Percentiles rank a stretch among this genome's conserved stretches.
These are phyloP conservation scores for Nymphalis urticae DNA, from an alignment of 2,888 invertebrate genomes.

Conservation along the genomic window DNA sequence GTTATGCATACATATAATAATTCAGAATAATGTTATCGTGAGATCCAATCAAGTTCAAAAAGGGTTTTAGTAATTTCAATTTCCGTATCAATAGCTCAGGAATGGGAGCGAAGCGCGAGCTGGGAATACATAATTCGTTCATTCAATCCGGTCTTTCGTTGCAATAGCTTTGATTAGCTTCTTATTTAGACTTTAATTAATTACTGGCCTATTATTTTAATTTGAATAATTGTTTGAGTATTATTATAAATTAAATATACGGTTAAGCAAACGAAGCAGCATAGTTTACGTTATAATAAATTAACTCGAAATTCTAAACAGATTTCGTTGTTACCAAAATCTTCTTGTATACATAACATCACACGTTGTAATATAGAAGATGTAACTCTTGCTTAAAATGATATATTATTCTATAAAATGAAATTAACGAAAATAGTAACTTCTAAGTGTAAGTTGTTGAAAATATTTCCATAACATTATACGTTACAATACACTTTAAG, in stretches of 20 bases:
- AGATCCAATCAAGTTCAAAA: neutral
- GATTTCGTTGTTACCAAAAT: too few species aligned
- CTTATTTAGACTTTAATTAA: slow-evolving; percentile 25
- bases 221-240: neutral
- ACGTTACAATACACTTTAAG: neutral
- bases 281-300: neutral
- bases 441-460: too few species aligned
- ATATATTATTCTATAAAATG: too few species aligned
- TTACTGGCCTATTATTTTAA: slow-evolving; percentile 8
- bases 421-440: too few species aligned
- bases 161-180: slow-evolving; percentile 14
- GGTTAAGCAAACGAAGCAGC: neutral
- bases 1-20: neutral
- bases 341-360: too few species aligned
- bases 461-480: neutral
- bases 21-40: neutral
- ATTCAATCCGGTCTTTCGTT: slow-evolving; percentile 12
- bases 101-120: neutral
- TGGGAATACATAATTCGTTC: slow-evolving; percentile 24
- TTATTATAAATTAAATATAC: neutral
- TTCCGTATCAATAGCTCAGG: slow-evolving; percentile 21
- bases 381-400: too few species aligned
- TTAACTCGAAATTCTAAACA: too few species aligned
- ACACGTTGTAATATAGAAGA: too few species aligned
- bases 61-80: slow-evolving; percentile 21